Evolutionary conservation across 2,797 vertebrate genomes (phyloP), one percentile per base, ranked within the genome.

Genomic region (Acanthiza pusilla): DNA sequence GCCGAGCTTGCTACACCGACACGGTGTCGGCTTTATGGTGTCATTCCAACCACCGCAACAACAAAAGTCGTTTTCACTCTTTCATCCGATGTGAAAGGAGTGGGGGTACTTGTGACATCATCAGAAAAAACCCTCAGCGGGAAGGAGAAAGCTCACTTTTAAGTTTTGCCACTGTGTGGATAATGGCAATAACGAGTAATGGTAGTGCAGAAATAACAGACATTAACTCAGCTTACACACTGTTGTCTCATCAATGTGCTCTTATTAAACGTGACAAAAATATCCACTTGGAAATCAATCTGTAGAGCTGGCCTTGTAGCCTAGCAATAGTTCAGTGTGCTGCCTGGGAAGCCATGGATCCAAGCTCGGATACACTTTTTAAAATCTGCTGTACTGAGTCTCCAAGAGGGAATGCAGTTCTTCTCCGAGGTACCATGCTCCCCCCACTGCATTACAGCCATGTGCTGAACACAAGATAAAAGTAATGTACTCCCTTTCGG

Each of bases 231-330:
- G 83, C 29, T 82, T 54, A 60, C 42, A 60, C 15, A 4, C 62
- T 14, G 36, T 43, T 87, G 79, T 86, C 79, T 93, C 72, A 67
- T 38, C 68, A 72, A 29, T 27, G 55, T 42, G 43, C 68, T 82
- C 62, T 65, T 93, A 87, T 18, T 77, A 93, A 74, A 84, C 3
- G 5, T 72, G 84, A 95, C 88, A 86, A 89, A 94, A 89, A 85
- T 63, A 67, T 2, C 79, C 76, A 73, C 73, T 81, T 55, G 30
- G 47, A 91, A 91, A 85, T 75, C 85, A 32, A 50, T 81, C 42
- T 20, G 8, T 14, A 34, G 86, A 55, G 72, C 16, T 0, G 68
- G 50, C 21, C 48, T 34, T 11, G 57, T 5, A 53, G 42, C 23
- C 36, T 30, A 70, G 89, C 81, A 61, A 6, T 29, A 58, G 42